Evolutionary conservation across 2,797 vertebrate genomes (phyloP).

Genomic region (Chrosomus eos): DNA sequence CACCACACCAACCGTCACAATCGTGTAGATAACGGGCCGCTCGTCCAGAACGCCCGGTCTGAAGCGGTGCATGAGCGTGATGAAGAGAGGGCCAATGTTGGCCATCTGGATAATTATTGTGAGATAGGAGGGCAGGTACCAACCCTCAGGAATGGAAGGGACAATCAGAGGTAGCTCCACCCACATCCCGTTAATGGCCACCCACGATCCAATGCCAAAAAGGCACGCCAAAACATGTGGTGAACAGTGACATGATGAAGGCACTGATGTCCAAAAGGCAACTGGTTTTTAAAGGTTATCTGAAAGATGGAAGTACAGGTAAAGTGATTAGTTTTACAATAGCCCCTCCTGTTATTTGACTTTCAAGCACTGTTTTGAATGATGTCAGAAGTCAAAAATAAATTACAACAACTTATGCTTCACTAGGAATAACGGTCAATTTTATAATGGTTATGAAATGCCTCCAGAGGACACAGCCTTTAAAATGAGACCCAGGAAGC

Average conservation of each 20-base stretch:
- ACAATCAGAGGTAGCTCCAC: conserved; percentile 86
- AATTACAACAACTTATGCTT: no score
- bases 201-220: conserved; percentile 87
- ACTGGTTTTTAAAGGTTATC: conserved; percentile 39
- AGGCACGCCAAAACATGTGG: conserved; percentile 81
- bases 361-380: background rate
- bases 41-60: conserved; percentile 75
- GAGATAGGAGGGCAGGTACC: conserved; percentile 85
- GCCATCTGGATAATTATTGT: conserved; percentile 87
- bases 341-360: conserved; percentile 24
- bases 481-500: no score
- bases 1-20: conserved; percentile 75
- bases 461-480: no score
- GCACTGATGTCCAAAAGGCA: conserved; percentile 5
- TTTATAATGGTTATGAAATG: no score
- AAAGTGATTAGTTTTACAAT: conserved; percentile 7
- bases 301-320: conserved; percentile 45
- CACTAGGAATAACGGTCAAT: no score
- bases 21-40: conserved; percentile 76
- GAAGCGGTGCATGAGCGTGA: conserved; percentile 82
- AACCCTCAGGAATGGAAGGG: conserved; percentile 74
- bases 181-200: conserved; percentile 89
- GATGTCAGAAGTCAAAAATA: background rate
- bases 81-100: conserved; percentile 83
- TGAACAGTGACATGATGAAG: conserved; percentile 76